Evolutionary conservation across 92 coral and sea anemone species (phyloP).

Genomic region (Porites cylindrica): DNA sequence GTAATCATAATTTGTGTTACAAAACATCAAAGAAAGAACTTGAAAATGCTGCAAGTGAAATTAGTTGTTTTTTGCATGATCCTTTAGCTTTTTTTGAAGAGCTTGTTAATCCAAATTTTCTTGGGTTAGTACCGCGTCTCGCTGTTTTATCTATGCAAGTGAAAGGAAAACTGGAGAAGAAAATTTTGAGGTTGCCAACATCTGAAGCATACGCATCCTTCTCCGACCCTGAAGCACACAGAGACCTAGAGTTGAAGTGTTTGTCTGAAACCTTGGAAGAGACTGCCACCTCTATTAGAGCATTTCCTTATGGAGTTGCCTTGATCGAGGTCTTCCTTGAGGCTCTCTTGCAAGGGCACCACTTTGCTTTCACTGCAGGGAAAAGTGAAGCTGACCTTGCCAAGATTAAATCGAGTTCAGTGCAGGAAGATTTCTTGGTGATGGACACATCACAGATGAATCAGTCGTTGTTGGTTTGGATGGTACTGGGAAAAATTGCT

Average conservation of each 20-base stretch:
- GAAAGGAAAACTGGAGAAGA: slow-evolving; percentile 1
- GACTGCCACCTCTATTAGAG: background rate
- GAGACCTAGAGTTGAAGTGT: slow-evolving; percentile 30
- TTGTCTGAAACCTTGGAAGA: slow-evolving; percentile 38
- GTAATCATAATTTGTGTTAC: slow-evolving; percentile 44
- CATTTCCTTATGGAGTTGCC: background rate
- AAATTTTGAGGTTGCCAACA: slow-evolving; percentile 24
- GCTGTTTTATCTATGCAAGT: background rate
- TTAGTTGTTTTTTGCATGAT: background rate
- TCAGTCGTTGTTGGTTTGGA: slow-evolving; percentile 38
- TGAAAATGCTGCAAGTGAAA: slow-evolving; percentile 15
- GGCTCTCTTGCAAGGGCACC: slow-evolving; percentile 24
- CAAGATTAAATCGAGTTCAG: slow-evolving; percentile 8
- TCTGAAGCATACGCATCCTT: background rate
- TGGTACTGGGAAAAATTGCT: slow-evolving; percentile 31
- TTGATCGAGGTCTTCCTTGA: slow-evolving; percentile 15
- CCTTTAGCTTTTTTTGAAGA: slow-evolving; percentile 19
- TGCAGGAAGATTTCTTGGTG: slow-evolving; percentile 27
- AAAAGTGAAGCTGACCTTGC: background rate
- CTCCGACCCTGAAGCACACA: background rate
- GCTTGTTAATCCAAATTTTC: background rate
- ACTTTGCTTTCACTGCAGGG: slow-evolving; percentile 32
- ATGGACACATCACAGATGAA: slow-evolving; percentile 16
- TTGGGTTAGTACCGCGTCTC: slow-evolving; percentile 44
- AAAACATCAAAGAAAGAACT: slow-evolving; percentile 28